Evolutionary conservation across 2,113 vertebrate genomes (phyloP).

Genomic region (Oncorhynchus clarkii): DNA sequence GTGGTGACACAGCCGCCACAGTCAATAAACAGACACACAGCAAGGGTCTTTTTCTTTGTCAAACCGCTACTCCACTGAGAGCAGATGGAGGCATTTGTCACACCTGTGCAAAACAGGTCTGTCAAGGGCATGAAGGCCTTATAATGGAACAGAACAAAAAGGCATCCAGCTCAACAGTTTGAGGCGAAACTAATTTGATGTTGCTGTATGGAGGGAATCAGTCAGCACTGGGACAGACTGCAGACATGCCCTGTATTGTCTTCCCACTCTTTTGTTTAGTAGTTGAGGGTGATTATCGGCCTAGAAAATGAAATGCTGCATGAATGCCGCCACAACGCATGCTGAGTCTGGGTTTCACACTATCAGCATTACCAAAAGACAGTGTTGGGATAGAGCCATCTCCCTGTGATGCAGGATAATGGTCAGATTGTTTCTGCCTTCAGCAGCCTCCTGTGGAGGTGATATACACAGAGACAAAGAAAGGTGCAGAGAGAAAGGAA

Average conservation of each 20-base stretch:
- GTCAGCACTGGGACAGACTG: slow-evolving; percentile 30
- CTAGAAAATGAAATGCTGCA: slow-evolving; percentile 56
- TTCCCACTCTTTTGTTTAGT: slow-evolving; percentile 43
- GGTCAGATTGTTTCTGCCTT: slow-evolving; percentile 53
- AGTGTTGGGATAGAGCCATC: slow-evolving; percentile 55
- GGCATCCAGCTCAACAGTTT: neutral
- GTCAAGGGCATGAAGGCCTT: slow-evolving; percentile 35
- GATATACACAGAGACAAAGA: slow-evolving; percentile 46
- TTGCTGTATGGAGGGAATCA: slow-evolving; percentile 14
- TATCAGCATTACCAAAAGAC: slow-evolving; percentile 64
- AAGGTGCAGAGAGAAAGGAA: neutral
- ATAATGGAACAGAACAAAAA: slow-evolving; percentile 37
- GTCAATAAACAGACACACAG: slow-evolving; percentile 25
- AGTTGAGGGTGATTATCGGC: slow-evolving; percentile 60
- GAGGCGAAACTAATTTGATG: slow-evolving; percentile 4
- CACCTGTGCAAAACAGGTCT: slow-evolving; percentile 36
- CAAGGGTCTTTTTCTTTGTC: slow-evolving; percentile 8
- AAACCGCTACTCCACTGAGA: slow-evolving; percentile 14
- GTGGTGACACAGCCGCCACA: slow-evolving; percentile 41
- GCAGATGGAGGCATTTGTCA: slow-evolving; percentile 36
- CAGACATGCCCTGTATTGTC: slow-evolving; percentile 52
- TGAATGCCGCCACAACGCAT: slow-evolving; percentile 45
- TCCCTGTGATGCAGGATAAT: slow-evolving; percentile 59
- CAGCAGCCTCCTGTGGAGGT: slow-evolving; percentile 34
- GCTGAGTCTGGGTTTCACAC: slow-evolving; percentile 48